Evolutionary conservation across 2,797 vertebrate species (phyloP), one percentile per base, ranked within the genome.

Genomic region (Microhierax caerulescens): DNA sequence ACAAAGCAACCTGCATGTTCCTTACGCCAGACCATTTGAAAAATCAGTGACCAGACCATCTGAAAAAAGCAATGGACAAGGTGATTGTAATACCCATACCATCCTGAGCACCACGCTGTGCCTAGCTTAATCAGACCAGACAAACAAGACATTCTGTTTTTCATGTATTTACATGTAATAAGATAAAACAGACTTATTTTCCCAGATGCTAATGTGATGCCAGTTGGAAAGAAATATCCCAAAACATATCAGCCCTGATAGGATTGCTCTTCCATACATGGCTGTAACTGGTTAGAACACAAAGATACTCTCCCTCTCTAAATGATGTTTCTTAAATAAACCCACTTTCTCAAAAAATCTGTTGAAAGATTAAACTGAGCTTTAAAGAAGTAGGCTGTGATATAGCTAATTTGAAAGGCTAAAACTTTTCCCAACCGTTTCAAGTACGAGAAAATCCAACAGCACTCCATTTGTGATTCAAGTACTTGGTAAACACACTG

Each of bases 401-500:
- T n/a, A 23, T 3, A 47, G 53, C 47, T 88, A 37, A 83, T 85
- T 56, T 65, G 86, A 85, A 91, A 95, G 80, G 51, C 72, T 93
- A 70, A 64, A 91, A 74, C 34, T 74, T 89, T 51, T 75, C 88
- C 56, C 78, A 87, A 36, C 53, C 5, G 0, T 89, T 91, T 91
- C 64, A 72, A 77, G 70, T 45, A 81, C 1, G 11, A 93, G 69
- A 90, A 93, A 90, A 90, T 24, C 72, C 92, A 95, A 27, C 39
- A 90, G 79, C 73, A 45, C 88, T 91, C 67, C 76, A 88, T 80
- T 81, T 72, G 64, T 1, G 28, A 81, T 63, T 74, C 50, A 73
- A 84, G 87, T 78, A 51, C 91, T 93, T 63, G 67, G 87, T 84
- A 83, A 95, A 96, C 91, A 94, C 64, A 20, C 78, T 60, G 65